Base-by-base conservation (phyloP, 2,113 vertebrate species). In the Oreochromis niloticus region DNA sequence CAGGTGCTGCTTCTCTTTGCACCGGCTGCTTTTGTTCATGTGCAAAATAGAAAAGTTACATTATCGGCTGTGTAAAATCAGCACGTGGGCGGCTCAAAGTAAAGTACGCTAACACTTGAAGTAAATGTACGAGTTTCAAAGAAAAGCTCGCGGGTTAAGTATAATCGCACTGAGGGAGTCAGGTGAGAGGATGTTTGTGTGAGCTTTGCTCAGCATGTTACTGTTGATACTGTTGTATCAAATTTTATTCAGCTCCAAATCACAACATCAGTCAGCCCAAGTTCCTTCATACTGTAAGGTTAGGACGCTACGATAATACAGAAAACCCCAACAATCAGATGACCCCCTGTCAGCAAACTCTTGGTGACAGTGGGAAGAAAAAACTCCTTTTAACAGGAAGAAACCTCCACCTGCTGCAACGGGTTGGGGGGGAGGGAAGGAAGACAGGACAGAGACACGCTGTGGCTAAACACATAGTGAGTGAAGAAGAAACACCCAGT, bases 101-200 rank as follows among this genome's bases (percentile, higher is more conserved):
- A 83, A 88, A 92, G 87, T 79, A 68, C 34, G 24, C 52, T 54
- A 61, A 34, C 56, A 54, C 85, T 85, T 63, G 66, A 83, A 79
- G 75, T 61, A 41, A 50, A 56, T 12, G 66, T 57, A 56, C 41
- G 52, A 85, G 86, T 68, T 78, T 92, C 81, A 87, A 85, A 91
- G 85, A 61, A 32, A 80, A 85, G 81, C 87, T 83, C 11, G 22
- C 19, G 66, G 43, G 85, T 82, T 78, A 86, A 86, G 79, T 54
- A n/a, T 85, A 86, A 88, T 83, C 78, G 80, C 34, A 71, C 83
- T 34, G 50, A 48, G 80, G 81, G 66, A 57, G 43, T 55, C 43
- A 66, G 75, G 52, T 73, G 59, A 81, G 73, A 66, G 1, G 13
- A 59, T 85, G 80, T 39, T 81, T 78, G 59, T 39, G 80, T 92